A percentile compares a stretch with the other conserved stretches of the same genome.
These are phyloP conservation scores for Taenaris catops DNA, from an alignment of 2,888 invertebrate species.

Conservation along the genomic window DNA sequence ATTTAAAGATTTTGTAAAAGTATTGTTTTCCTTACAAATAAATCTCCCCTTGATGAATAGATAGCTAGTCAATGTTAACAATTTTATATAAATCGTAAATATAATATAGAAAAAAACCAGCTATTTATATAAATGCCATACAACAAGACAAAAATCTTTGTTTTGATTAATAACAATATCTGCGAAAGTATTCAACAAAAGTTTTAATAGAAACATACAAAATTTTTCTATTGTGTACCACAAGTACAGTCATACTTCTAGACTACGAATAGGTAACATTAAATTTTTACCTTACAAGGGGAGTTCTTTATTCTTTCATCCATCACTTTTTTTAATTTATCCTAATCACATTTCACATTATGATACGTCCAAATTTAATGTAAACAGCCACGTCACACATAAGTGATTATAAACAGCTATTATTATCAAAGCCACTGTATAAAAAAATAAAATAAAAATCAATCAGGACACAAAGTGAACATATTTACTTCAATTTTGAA, in stretches of 20 bases:
- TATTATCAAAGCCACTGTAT: slow-evolving; percentile 71
- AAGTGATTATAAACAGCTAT: slow-evolving; percentile 65
- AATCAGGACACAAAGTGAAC: slow-evolving; percentile 62
- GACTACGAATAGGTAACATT: slow-evolving; percentile 43
- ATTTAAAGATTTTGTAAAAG: slow-evolving; percentile 16
- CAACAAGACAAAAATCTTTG: slow-evolving; percentile 12
- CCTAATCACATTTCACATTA: slow-evolving; percentile 67
- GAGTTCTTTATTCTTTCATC: slow-evolving; percentile 70
- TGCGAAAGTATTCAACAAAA: slow-evolving; percentile 7
- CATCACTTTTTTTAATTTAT: slow-evolving; percentile 59
- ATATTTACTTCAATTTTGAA: slow-evolving; percentile 55
- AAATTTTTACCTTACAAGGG: slow-evolving; percentile 74
- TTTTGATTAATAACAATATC: slow-evolving; percentile 3
- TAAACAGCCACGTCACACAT: slow-evolving; percentile 55
- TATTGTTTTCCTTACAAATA: slow-evolving; percentile 25
- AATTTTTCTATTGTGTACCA: slow-evolving; percentile 12
- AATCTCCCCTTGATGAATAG: slow-evolving; percentile 27
- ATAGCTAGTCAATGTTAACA: slow-evolving; percentile 21
- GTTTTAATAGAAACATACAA: slow-evolving; percentile 14
- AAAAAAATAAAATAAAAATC: slow-evolving; percentile 72
- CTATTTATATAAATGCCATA: slow-evolving; percentile 9
- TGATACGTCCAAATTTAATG: slow-evolving; percentile 49
- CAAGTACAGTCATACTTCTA: slow-evolving; percentile 18
- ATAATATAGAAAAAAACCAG: slow-evolving; percentile 5
- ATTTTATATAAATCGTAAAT: slow-evolving; percentile 15